phyloP scores from a whole-genome alignment of 2,888 invertebrate species.

The Acanthococcus lagerstroemiae region DNA sequence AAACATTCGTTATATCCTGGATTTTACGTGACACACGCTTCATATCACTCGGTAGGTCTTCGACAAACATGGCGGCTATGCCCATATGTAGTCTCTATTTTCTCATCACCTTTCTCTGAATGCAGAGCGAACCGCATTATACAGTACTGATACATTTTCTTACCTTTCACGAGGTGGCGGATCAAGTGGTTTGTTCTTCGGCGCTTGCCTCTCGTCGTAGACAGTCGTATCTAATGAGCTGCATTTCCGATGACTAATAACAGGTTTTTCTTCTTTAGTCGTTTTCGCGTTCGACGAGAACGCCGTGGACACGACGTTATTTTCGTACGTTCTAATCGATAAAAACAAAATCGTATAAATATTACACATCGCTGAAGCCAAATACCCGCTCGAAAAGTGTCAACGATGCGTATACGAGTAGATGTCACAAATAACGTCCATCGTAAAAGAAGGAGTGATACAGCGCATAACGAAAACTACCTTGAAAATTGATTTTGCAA shows the following conservation, averaged over 20 bases:
- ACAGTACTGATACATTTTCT: too few species aligned
- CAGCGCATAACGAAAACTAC: conserved; percentile 17
- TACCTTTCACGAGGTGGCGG: conserved; percentile 48
- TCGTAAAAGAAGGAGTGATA: not conserved
- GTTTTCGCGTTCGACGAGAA: conserved; percentile 9
- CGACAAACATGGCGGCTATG: too few species aligned
- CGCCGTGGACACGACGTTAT: not conserved
- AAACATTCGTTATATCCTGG: too few species aligned
- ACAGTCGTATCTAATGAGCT: conserved; percentile 66
- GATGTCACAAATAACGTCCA: not conserved
- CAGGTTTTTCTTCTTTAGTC: conserved; percentile 6
- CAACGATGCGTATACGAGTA: not conserved
- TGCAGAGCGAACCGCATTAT: too few species aligned
- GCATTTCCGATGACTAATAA: conserved; percentile 57
- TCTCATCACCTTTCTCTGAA: too few species aligned
- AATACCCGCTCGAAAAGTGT: too few species aligned
- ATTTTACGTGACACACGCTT: too few species aligned
- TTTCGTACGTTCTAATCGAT: conserved; percentile 4
- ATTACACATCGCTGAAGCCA: not conserved
- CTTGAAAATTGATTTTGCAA: conserved; percentile 34
- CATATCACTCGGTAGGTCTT: too few species aligned
- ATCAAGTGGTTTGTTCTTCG: conserved; percentile 44
- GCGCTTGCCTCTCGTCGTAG: conserved; percentile 3
- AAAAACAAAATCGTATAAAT: not conserved
- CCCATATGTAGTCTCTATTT: too few species aligned